These are phyloP conservation scores for Chrysopa pallens DNA, from an alignment of 1,140 invertebrate genomes.

Conservation along the genomic window DNA sequence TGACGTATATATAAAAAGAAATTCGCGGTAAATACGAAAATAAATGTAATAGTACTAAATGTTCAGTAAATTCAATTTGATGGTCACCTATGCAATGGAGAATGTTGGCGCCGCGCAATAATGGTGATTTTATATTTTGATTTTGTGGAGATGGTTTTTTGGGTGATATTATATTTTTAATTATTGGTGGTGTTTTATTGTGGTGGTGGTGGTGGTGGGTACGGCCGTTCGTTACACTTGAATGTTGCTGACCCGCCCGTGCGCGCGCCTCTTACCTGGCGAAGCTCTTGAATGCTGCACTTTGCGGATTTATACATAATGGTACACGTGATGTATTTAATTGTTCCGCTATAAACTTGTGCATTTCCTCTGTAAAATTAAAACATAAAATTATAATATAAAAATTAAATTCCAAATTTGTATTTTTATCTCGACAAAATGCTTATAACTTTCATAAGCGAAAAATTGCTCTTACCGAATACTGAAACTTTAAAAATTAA, in stretches of 20 bases:
- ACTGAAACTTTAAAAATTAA: too few species aligned
- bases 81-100: conserved; percentile 26
- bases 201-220: conserved; percentile 22
- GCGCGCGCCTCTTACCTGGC: conserved; percentile 69
- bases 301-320: conserved; percentile 97
- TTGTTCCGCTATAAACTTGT: conserved; percentile 95
- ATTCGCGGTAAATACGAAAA: too few species aligned
- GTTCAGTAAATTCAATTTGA: conserved; percentile 31
- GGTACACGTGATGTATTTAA: conserved; percentile 85
- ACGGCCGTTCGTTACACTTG: conserved; percentile 6
- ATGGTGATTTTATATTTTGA: conserved; percentile 10
- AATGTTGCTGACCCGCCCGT: conserved; percentile 6
- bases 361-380: conserved; percentile 78
- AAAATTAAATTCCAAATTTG: not conserved
- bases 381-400: conserved; percentile 5
- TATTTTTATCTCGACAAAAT: too few species aligned
- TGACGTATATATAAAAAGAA: too few species aligned
- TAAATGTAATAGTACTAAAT: too few species aligned
- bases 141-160: conserved; percentile 5
- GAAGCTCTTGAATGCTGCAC: conserved; percentile 98
- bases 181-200: conserved; percentile 20
- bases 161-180: conserved; percentile 16
- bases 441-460: too few species aligned
- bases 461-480: too few species aligned
- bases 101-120: conserved; percentile 14